Percentiles rank a stretch among this genome's conserved stretches.
Conservation (phyloP, 2,113 vertebrate genomes). For the Pygathrix nemaeus region DNA sequence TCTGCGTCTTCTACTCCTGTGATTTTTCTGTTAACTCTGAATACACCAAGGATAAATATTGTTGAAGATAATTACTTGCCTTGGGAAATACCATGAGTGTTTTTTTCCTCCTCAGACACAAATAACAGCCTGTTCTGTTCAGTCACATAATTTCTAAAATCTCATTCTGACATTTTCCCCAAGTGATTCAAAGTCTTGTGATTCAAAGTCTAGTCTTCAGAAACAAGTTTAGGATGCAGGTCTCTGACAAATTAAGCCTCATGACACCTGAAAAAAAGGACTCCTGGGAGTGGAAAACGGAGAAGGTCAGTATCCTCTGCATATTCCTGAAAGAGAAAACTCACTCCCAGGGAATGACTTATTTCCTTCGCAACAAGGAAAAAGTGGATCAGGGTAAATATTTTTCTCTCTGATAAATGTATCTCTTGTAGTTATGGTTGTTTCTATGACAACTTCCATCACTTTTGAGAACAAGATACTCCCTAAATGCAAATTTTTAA, state of each 20-base stretch:
- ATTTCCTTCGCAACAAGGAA: neutral
- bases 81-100: constrained; percentile 39
- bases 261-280: neutral
- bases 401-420: constrained; percentile 28
- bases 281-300: neutral
- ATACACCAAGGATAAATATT: constrained; percentile 49
- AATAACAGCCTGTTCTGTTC: neutral
- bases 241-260: constrained; percentile 1
- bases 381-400: neutral
- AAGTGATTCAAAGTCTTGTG: neutral
- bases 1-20: neutral
- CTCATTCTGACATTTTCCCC: neutral
- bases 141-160: neutral
- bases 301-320: neutral
- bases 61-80: constrained; percentile 57
- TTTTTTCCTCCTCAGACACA: neutral
- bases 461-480: neutral
- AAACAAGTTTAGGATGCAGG: neutral
- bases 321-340: neutral
- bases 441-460: constrained; percentile 49
- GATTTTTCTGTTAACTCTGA: constrained; percentile 57
- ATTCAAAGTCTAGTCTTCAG: neutral
- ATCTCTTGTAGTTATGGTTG: constrained; percentile 14
- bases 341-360: neutral
- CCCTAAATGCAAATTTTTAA: neutral